A percentile compares a stretch with the other conserved stretches of the same genome.
phyloP scores from a whole-genome alignment of 2,113 vertebrate species.

The Oriolus oriolus region DNA sequence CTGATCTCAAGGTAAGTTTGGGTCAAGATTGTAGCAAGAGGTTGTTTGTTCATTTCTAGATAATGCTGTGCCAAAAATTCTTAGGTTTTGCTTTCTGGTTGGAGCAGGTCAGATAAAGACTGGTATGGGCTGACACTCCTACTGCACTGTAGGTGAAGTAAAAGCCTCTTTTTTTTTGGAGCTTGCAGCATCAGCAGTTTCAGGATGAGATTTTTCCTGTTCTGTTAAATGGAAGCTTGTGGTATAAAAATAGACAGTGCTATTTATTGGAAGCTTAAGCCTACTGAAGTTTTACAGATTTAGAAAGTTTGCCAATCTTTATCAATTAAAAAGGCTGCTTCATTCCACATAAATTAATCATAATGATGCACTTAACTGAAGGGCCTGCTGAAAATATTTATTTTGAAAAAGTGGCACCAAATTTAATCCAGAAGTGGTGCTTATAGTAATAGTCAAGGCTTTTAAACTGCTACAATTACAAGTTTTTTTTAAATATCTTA shows the following conservation, averaged over 20 bases:
- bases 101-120: not conserved
- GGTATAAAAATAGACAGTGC: slow-evolving; percentile 52
- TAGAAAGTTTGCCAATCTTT: slow-evolving; percentile 39
- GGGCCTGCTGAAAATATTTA: not conserved
- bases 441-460: not conserved
- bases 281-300: slow-evolving; percentile 32
- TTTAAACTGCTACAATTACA: not conserved
- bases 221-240: not conserved
- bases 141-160: not conserved
- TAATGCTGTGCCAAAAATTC: not conserved
- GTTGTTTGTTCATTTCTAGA: not conserved
- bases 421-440: not conserved
- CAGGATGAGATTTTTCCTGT: not conserved
- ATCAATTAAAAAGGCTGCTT: slow-evolving; percentile 28
- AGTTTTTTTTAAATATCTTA: not conserved
- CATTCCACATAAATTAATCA: slow-evolving; percentile 30
- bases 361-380: not conserved
- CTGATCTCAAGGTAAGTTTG: not conserved
- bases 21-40: not conserved
- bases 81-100: not conserved
- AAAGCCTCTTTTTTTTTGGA: not conserved
- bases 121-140: not conserved
- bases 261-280: slow-evolving; percentile 13
- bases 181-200: slow-evolving; percentile 3
- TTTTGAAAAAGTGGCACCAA: not conserved